A percentile compares a stretch with the other conserved stretches of the same genome.
These are phyloP conservation scores for Falco concolor DNA, from an alignment of 2,797 vertebrate genomes.

Conservation along the genomic window DNA sequence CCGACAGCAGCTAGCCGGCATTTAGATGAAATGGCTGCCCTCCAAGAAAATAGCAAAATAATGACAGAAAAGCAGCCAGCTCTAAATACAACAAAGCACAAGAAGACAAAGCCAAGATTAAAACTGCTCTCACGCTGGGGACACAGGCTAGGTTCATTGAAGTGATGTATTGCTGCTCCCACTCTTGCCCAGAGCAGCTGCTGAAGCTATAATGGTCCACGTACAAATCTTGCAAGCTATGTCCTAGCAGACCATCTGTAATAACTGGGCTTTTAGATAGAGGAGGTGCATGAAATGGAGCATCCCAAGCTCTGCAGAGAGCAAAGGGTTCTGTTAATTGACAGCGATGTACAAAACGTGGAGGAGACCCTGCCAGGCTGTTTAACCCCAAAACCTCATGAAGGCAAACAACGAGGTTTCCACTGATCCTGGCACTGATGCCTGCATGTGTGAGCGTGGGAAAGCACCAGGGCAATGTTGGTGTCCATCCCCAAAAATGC, in stretches of 20 bases:
- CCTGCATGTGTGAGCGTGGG: neutral
- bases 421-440: neutral
- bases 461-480: accelerated
- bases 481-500: neutral
- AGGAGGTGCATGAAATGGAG: neutral
- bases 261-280: neutral
- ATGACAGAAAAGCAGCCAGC: conserved; percentile 34
- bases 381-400: neutral
- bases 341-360: neutral
- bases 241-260: neutral
- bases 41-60: conserved; percentile 61
- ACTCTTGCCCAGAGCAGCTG: neutral
- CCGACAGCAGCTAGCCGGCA: conserved; percentile 36
- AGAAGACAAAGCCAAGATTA: conserved; percentile 36
- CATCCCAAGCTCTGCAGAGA: neutral
- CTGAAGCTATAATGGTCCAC: conserved; percentile 33
- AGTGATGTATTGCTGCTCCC: conserved; percentile 21
- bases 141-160: neutral
- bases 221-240: neutral
- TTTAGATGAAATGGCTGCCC: conserved; percentile 62
- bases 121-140: neutral
- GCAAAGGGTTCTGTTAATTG: neutral
- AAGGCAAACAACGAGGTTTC: neutral
- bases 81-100: conserved; percentile 53
- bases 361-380: neutral